Conservation (phyloP, 1,140 invertebrate species). For the Pissodes strobi region DNA sequence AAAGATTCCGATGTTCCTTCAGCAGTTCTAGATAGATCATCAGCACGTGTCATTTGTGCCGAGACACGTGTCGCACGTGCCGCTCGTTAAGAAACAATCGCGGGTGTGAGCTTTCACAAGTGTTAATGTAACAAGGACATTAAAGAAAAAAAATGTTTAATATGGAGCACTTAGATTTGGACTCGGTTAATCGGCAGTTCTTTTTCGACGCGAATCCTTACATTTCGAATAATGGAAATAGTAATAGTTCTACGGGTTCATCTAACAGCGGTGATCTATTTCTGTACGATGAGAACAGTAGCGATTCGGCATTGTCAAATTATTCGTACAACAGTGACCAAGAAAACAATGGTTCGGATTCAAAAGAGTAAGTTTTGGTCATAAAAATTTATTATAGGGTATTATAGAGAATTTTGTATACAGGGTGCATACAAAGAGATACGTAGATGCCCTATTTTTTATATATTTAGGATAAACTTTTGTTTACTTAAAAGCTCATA, state of each 20-base stretch:
- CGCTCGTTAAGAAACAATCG: not conserved
- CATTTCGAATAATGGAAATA: constrained; percentile 46
- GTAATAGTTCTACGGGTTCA: constrained; percentile 49
- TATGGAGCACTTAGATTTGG: constrained; percentile 61
- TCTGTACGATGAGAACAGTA: constrained; percentile 60
- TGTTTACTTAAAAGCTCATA: too few species aligned
- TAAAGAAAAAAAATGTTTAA: constrained; percentile 46
- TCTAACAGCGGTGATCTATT: constrained; percentile 58
- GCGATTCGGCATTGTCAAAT: constrained; percentile 59
- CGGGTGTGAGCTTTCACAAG: too few species aligned
- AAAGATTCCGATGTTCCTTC: constrained; percentile 17
- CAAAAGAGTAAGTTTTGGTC: constrained; percentile 54
- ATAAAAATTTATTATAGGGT: too few species aligned
- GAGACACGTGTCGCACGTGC: constrained; percentile 13
- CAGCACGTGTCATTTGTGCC: constrained; percentile 22
- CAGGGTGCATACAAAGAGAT: too few species aligned
- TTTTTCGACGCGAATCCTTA: constrained; percentile 60
- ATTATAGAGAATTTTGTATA: too few species aligned
- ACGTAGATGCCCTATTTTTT: too few species aligned
- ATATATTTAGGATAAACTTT: too few species aligned
- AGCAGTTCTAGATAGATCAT: constrained; percentile 3
- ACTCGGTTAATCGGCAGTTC: constrained; percentile 61
- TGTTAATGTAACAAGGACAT: not conserved
- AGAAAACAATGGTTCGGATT: constrained; percentile 58
- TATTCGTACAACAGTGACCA: constrained; percentile 63